These are phyloP conservation scores for Electrona antarctica DNA, from an alignment of 2,113 vertebrate species.

Conservation along the genomic window DNA sequence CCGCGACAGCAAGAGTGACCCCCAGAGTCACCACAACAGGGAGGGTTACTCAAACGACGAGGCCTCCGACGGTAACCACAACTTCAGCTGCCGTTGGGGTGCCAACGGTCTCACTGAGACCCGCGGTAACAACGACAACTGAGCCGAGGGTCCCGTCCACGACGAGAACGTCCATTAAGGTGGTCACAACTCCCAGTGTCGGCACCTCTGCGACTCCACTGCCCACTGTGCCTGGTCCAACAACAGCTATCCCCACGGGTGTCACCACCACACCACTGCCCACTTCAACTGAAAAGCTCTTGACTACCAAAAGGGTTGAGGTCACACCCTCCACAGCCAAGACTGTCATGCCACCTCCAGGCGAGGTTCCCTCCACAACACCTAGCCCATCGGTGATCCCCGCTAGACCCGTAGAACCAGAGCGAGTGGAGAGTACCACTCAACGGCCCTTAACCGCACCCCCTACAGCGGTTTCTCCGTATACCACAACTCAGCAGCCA, in stretches of 20 bases:
- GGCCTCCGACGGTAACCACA: conserved; percentile 42
- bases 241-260: not conserved
- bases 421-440: conserved; percentile 26
- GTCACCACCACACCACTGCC: conserved; percentile 17
- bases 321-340: conserved; percentile 15
- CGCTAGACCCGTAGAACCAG: conserved; percentile 1
- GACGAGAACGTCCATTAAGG: conserved; percentile 21
- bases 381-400: not conserved
- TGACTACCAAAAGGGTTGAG: conserved; percentile 30
- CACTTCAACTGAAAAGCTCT: conserved; percentile 9
- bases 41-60: conserved; percentile 59
- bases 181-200: conserved; percentile 3
- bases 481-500: conserved; percentile 18
- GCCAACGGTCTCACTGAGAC: conserved; percentile 6
- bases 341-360: conserved; percentile 8
- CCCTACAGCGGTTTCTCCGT: not conserved
- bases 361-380: conserved; percentile 22
- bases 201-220: conserved; percentile 16
- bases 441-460: conserved; percentile 7
- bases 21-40: conserved; percentile 42
- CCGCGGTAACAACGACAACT: conserved; percentile 18
- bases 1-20: conserved; percentile 50
- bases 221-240: conserved; percentile 23
- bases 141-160: conserved; percentile 10
- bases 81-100: conserved; percentile 34